phyloP scores from a whole-genome alignment of 2,797 vertebrate species.

The Gymnothorax reevesii region DNA sequence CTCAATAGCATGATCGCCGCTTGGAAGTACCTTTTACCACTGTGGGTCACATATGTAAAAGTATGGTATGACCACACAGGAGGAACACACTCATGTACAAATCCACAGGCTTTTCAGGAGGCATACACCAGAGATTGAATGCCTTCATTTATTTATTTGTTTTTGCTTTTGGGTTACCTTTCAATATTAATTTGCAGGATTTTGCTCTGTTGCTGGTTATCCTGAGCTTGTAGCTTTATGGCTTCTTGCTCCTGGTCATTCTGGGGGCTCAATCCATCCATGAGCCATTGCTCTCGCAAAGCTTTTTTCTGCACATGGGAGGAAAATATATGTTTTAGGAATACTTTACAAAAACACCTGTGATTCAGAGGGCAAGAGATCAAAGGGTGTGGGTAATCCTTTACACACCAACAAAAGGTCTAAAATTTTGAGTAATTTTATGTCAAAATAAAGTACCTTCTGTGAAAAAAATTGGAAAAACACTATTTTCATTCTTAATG shows the following conservation, averaged over 20 bases:
- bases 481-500: not conserved
- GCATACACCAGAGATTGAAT: not conserved
- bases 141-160: not conserved
- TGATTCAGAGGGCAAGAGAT: too few species aligned
- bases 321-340: not conserved
- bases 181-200: constrained; percentile 82
- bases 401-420: too few species aligned
- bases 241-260: constrained; percentile 85
- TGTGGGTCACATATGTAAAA: too few species aligned
- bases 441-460: too few species aligned
- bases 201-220: constrained; percentile 78
- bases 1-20: too few species aligned
- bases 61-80: not conserved
- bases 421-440: too few species aligned
- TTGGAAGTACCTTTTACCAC: too few species aligned
- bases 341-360: not conserved
- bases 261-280: constrained; percentile 85
- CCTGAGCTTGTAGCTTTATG: constrained; percentile 80
- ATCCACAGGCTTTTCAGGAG: not conserved
- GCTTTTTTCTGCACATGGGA: constrained; percentile 82
- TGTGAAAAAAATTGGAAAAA: not conserved
- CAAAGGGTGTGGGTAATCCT: too few species aligned
- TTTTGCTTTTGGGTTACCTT: constrained; percentile 70
- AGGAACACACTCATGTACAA: not conserved
- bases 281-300: constrained; percentile 92